Base-by-base conservation (phyloP, 1,140 invertebrate genomes). In the Diabrotica virgifera region DNA sequence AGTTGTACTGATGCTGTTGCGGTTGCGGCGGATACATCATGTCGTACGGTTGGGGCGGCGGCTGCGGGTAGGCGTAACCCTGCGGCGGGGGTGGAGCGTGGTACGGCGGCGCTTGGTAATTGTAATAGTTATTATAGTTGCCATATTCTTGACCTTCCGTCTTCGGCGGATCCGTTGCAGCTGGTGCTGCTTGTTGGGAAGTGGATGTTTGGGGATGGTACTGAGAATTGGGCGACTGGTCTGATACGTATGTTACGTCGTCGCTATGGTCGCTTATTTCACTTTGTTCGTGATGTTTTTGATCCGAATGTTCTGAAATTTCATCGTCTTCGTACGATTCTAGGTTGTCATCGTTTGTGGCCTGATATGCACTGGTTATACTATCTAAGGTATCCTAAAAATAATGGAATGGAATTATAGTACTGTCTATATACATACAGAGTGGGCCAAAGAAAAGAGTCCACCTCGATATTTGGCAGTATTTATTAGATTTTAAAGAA, bases 301-400 rank as follows among this genome's bases (percentile, higher is more conserved):
- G 51, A 36, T 60, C 59, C 6, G 64, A 59, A 9, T 40, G 36
- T 36, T 62, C 64, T 5, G 57, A 54, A 8, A 61, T 56, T 46
- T 46, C 40, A 12, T 62, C 64, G 12, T 65, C 64, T 60, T 67
- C 55, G 36, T 59, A 63, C 10, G 35, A 37, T 53, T 67, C 65
- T 54, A 62, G 12, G 12, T 67, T 56, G 11, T 63, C 62, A 36
- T 63, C 62, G 36, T 57, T 63, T 14, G 54, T 51, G 13, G 54
- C 62, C 55, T 72, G 69, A 64, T 74, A 75, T 7, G 72, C 70
- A 58, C 66, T 75, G 5, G 77, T 77, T 50, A 78, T 78, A 64
- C 71, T 78, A 61, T 78, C 76, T 56, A 76, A 64, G 5, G 76
- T 76, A 52, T 78, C 77, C 75, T 75, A 61, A 52, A 65, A 46